Evolutionary conservation across 2,113 vertebrate species (phyloP).

Genomic region (Regulus satrapa): DNA sequence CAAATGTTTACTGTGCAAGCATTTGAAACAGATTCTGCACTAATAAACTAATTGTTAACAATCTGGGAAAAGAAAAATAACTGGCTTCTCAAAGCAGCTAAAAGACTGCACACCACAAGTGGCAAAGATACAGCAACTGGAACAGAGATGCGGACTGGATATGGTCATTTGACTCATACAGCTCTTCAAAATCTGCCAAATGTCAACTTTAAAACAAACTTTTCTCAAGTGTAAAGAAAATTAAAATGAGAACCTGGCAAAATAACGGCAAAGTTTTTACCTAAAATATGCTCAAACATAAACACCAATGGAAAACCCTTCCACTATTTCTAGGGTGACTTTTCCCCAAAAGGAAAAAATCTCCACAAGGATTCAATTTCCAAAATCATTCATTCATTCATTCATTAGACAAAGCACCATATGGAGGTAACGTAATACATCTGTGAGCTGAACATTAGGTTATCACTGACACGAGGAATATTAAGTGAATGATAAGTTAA

Average conservation of each 20-base stretch:
- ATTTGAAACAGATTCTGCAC: neutral
- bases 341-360: neutral
- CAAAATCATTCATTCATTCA: too few species aligned
- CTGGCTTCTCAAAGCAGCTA: neutral
- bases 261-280: neutral
- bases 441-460: conserved; percentile 14
- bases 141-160: neutral
- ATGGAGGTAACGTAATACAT: conserved; percentile 49
- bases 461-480: conserved; percentile 24
- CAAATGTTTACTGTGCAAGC: neutral
- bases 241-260: neutral
- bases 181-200: neutral
- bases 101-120: neutral
- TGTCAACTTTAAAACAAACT: neutral
- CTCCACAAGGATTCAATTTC: neutral
- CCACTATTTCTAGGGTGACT: neutral
- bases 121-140: neutral
- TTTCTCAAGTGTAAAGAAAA: neutral
- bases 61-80: neutral
- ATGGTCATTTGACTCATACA: neutral
- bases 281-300: neutral
- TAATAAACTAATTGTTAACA: neutral
- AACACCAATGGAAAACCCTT: neutral
- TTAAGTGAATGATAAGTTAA: conserved; percentile 40
- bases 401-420: conserved; percentile 60